These are phyloP conservation scores for Manis crassicaudata DNA, from an alignment of 2,797 vertebrate genomes.

Conservation along the genomic window DNA sequence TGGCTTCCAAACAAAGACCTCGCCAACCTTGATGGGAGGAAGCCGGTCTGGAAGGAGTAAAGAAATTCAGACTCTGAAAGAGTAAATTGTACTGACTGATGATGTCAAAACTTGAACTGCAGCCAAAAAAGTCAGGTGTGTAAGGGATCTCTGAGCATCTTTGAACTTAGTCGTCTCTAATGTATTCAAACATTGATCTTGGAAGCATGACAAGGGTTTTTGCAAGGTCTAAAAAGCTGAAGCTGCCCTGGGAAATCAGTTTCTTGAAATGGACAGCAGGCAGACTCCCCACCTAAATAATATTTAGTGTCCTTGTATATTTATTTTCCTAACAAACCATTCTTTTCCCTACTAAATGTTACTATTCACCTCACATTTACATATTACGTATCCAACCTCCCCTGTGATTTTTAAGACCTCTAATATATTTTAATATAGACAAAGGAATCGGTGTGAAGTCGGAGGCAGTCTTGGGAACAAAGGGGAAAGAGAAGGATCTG, in stretches of 20 bases:
- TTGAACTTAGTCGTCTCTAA: slow-evolving; percentile 53
- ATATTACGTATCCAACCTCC: background rate
- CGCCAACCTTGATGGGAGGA: slow-evolving; percentile 44
- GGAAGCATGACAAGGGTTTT: background rate
- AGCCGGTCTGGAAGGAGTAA: background rate
- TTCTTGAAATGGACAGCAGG: background rate
- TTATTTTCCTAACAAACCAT: slow-evolving; percentile 5
- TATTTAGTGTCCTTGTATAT: background rate
- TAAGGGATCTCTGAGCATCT: slow-evolving; percentile 55
- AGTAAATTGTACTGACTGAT: slow-evolving; percentile 65
- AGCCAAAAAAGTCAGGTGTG: slow-evolving; percentile 75
- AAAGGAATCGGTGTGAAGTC: background rate
- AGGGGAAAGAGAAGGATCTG: background rate
- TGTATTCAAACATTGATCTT: slow-evolving; percentile 46
- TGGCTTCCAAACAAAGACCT: slow-evolving; percentile 68
- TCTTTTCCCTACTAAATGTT: background rate
- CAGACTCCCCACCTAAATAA: background rate
- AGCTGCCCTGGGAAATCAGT: slow-evolving; percentile 37
- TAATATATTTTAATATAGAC: background rate
- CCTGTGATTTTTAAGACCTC: background rate
- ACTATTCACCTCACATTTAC: background rate
- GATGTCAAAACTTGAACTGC: slow-evolving; percentile 59
- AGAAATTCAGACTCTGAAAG: slow-evolving; percentile 65
- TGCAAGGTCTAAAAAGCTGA: slow-evolving; percentile 5
- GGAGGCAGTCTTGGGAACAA: background rate